Evolutionary conservation across 2,113 vertebrate species (phyloP).

Genomic region (Nothoprocta pentlandii): DNA sequence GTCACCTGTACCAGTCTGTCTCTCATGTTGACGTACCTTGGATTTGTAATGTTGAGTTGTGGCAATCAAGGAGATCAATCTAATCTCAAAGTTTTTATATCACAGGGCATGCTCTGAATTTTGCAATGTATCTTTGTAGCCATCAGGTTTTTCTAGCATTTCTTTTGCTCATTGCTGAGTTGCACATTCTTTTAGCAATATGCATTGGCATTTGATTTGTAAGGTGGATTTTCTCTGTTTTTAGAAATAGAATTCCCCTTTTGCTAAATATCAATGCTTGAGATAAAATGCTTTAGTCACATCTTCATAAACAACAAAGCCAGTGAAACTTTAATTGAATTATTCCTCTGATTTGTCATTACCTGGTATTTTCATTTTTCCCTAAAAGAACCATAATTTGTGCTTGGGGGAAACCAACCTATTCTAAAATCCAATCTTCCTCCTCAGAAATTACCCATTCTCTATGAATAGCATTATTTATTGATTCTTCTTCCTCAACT

Average conservation of each 20-base stretch:
- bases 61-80: background rate
- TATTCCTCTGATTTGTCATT: conserved; percentile 4
- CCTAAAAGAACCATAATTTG: conserved; percentile 43
- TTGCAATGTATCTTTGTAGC: background rate
- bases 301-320: conserved; percentile 28
- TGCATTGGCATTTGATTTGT: background rate
- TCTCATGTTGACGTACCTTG: background rate
- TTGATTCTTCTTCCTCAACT: conserved; percentile 48
- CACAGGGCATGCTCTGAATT: background rate
- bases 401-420: background rate
- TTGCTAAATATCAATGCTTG: conserved; percentile 13
- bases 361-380: conserved; percentile 34
- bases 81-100: background rate
- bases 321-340: conserved; percentile 13
- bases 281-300: conserved; percentile 22
- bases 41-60: background rate
- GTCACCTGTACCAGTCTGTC: background rate
- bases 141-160: background rate
- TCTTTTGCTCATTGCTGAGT: background rate
- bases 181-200: background rate
- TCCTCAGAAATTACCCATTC: conserved; percentile 23
- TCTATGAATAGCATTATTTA: conserved; percentile 48
- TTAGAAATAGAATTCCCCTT: conserved; percentile 1
- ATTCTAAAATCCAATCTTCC: conserved; percentile 34
- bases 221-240: background rate